Base-by-base conservation (phyloP, 2,888 invertebrate genomes). In the Brachypalpus laphriformis region DNA sequence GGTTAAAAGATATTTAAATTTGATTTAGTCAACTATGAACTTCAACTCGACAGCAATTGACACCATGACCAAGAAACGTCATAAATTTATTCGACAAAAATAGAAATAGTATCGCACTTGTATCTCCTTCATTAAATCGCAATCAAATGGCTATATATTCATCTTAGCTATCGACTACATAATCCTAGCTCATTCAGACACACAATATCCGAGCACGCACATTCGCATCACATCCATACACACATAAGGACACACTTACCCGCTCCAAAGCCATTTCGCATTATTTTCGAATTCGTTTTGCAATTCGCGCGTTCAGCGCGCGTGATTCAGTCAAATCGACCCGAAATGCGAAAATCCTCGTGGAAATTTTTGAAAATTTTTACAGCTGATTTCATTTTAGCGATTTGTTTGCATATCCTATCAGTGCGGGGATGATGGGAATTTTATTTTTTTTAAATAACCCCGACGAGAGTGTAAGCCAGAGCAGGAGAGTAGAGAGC, bases 321-420 rank as follows among this genome's bases (percentile, higher is more conserved):
- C 85, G 85, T 85, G 85, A 81, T 85, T 85, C 81, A 80, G 75
- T 81, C 75, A 81, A 81, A 85, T 85, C 81, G 81, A 85, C 85
- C 85, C 83, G 89, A 91, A 90, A 90, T 89, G 89, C 89, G 89
- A 90, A 92, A 92, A 92, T 92, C 92, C 91, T 91, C 92, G 92
- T 92, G 92, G 92, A 92, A 92, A 92, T 89, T 89, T 92, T 91
- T 91, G 88, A 90, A 90, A 91, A 91, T 91, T 90, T 91, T 91
- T 90, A 91, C 92, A 92, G 92, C 92, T 92, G 92, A 92, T 92
- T 92, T 91, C 89, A 89, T 89, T 89, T 88, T 77, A 81, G 71
- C 80, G 82, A 87, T 87, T 87, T 88, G 85, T 87, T 87, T 88
- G 87, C 86, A 87, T 88, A 87, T 87, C 72, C 87, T 82, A 75